Evolutionary conservation across 2,888 invertebrate species (phyloP), one percentile per base, ranked within the genome.

Genomic region (Cheilosia vernalis): DNA sequence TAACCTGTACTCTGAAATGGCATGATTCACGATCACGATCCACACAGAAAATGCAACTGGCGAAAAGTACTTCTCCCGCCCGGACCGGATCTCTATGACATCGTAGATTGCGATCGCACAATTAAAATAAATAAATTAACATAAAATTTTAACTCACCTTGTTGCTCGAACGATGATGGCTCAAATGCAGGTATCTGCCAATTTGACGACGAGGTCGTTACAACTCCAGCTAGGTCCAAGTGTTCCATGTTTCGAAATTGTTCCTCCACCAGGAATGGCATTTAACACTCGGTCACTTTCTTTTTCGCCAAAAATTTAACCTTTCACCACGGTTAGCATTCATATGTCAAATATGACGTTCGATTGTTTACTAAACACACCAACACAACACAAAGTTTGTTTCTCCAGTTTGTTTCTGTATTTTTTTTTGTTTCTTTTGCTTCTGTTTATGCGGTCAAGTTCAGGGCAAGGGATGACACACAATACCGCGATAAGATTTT

Each of bases 171-270:
- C 24, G 84, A 19, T 53, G 80, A 49, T 7, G 60, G 47, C 2
- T 85, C 84, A 79, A 92, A 91, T 74, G 88, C 87, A 51, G 90
- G 89, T 74, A 91, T 55, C 87, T 90, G 90, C 91, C 91, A 92
- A 72, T 88, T 89, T 56, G 90, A 87, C 47, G 89, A 87, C 44
- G 90, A 88, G 60, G 89, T 88, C 33, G 88, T 88, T 73, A 90
- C 72, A 83, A 90, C 90, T 64, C 90, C 91, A 42, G 91, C 91
- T 77, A 92, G 88, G 88, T 92, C 92, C 88, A 92, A 88, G 79
- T 91, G 91, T 83, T 92, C 91, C 91, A 92, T 92, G 67, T 84
- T 87, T 44, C 79, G 61, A 47, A 70, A 60, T 63, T 78, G 61
- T 42, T 78, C 78, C 55, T 60, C 64, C 47, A 74, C 61, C 49